Conservation (phyloP, 2,888 invertebrate species). For the Microplitis deprimator region DNA sequence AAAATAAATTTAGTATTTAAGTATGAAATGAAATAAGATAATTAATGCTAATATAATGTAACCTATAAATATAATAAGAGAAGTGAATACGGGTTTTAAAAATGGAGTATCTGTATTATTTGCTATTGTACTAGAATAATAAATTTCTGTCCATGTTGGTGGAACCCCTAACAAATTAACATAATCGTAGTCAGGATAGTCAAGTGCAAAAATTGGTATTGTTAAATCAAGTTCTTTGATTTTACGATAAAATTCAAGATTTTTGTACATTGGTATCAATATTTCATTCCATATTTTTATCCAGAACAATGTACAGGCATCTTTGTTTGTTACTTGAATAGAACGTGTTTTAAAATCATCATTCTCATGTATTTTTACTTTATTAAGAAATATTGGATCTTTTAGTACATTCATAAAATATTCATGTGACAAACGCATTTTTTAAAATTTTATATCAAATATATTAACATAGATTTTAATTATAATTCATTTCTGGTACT, state of each 20-base stretch:
- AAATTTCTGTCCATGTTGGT: not conserved
- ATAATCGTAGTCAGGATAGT: not conserved
- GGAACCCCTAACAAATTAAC: not conserved
- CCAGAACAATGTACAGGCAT: not conserved
- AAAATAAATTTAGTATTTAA: not conserved
- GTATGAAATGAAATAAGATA: not conserved
- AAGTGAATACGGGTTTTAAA: not conserved
- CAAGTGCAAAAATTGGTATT: not conserved
- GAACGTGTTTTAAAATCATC: not conserved
- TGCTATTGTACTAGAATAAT: not conserved
- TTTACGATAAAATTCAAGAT: not conserved
- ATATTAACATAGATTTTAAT: not conserved
- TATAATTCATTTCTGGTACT: not conserved
- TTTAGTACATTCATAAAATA: not conserved
- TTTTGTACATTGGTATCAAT: not conserved
- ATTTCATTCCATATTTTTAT: slow-evolving; percentile 1
- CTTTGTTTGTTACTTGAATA: not conserved
- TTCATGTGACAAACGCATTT: not conserved
- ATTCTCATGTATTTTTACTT: not conserved
- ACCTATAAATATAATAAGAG: not conserved
- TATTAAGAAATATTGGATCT: not conserved
- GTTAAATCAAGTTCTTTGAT: not conserved
- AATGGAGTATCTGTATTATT: not conserved
- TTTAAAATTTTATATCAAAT: not conserved
- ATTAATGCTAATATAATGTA: not conserved